Base-by-base conservation (phyloP, 1,140 invertebrate genomes). In the Apis cerana region DNA sequence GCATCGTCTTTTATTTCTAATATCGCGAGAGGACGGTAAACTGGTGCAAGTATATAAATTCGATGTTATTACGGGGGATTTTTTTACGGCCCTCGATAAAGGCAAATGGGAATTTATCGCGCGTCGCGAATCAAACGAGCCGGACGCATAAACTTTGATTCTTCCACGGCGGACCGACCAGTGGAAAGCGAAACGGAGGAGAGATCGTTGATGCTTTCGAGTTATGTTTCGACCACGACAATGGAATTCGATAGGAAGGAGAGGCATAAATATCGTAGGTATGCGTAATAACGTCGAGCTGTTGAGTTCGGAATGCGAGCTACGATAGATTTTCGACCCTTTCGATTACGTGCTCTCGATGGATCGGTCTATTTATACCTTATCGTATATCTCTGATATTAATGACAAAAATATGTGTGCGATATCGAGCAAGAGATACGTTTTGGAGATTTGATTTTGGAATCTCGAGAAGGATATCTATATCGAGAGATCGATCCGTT, bases 51-150 rank as follows among this genome's bases (percentile, higher is more conserved):
- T 81, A 48, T 75, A 81, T 81, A 81, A 81, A 81, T 81, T 75
- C 71, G 19, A 17, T 1, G 71, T 75, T 81, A 75, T 75, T 75
- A 75, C 71, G 62, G 33, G 8, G 15, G 59, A 15, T 64, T 75
- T 59, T 58, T 56, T 23, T 19, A 17, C 8, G 61, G 15, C n/a
- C 50, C 50, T 75, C 33, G 52, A 67, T 75, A 52, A 5, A n/a
- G 43, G 54, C 21, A 50, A 68, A 81, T 81, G n/a, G 43, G 62
- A 81, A 81, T 81, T 81, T 81, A 81, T 81, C 71, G 54, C 43
- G 70, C 50, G 71, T 75, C 72, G 71, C 80, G 71, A 75, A 75
- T 75, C 71, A 67, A 81, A 81, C 80, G 72, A 59, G 52, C n/a
- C 7, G 52, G 15, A 13, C 59, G 56, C n/a, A 67, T 81, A 75